Evolutionary conservation across 2,113 vertebrate species (phyloP).

Genomic region (Eulacestoma nigropectus): DNA sequence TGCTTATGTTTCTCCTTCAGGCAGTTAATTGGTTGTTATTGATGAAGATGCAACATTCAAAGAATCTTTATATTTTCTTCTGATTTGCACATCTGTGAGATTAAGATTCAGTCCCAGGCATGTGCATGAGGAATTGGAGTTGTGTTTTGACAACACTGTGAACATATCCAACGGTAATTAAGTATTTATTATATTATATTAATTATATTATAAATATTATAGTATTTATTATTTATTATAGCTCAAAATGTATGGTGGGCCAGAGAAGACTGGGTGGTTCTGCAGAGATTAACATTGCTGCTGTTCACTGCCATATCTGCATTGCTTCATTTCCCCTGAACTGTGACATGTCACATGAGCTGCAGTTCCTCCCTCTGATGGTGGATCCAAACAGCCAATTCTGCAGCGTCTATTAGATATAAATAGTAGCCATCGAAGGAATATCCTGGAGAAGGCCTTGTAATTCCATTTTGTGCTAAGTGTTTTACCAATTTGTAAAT

Average conservation of each 20-base stretch:
- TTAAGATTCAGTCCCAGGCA: neutral
- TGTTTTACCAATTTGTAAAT: neutral
- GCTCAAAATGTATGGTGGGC: neutral
- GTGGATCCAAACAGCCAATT: neutral
- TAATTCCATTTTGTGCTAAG: neutral
- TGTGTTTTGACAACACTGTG: neutral
- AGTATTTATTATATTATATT: too few relatives aligned
- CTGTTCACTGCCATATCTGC: neutral
- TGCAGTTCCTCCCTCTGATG: neutral
- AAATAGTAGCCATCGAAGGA: neutral
- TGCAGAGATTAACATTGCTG: neutral
- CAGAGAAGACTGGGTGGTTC: neutral
- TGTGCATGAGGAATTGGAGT: neutral
- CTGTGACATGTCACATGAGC: accelerated
- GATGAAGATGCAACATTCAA: neutral
- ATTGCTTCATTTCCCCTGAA: neutral
- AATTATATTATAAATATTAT: too few relatives aligned
- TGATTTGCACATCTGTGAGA: neutral
- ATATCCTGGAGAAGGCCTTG: neutral
- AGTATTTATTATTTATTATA: too few relatives aligned
- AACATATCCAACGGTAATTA: neutral
- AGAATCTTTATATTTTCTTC: neutral
- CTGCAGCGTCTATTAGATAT: neutral
- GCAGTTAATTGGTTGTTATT: neutral
- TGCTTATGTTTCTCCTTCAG: neutral